Percentiles rank a stretch among this genome's conserved stretches.
phyloP scores from a whole-genome alignment of 2,113 vertebrate genomes.

The Amphiprion ocellaris region DNA sequence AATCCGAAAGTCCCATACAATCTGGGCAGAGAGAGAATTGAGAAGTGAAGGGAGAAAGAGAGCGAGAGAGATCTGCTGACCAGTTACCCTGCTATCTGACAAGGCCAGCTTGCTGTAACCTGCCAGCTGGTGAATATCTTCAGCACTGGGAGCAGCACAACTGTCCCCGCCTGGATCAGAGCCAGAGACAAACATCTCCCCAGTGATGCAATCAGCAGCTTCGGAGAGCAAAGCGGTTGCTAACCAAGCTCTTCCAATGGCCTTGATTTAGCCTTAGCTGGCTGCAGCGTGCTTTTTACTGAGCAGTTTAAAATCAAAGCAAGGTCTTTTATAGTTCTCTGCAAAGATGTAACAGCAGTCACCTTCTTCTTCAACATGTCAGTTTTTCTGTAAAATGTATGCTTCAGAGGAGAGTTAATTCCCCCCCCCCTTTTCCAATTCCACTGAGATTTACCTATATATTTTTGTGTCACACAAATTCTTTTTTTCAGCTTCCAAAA shows the following conservation, averaged over 20 bases:
- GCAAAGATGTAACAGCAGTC: background rate
- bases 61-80: slow-evolving; percentile 4
- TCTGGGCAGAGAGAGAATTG: background rate
- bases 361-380: background rate
- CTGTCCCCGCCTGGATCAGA: slow-evolving; percentile 54
- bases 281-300: background rate
- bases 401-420: slow-evolving; percentile 6
- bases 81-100: slow-evolving; percentile 45
- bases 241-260: slow-evolving; percentile 39
- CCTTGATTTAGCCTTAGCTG: slow-evolving; percentile 30
- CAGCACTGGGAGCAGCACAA: slow-evolving; percentile 30
- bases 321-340: slow-evolving; percentile 4
- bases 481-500: background rate
- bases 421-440: background rate
- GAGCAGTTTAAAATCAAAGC: slow-evolving; percentile 34
- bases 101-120: slow-evolving; percentile 30
- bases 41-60: slow-evolving; percentile 11
- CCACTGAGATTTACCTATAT: slow-evolving; percentile 1
- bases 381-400: slow-evolving; percentile 20
- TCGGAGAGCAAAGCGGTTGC: slow-evolving; percentile 32
- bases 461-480: background rate
- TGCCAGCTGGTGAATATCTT: slow-evolving; percentile 49
- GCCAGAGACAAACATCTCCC: slow-evolving; percentile 56
- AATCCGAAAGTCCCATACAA: slow-evolving; percentile 8
- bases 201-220: slow-evolving; percentile 43